phyloP scores from a whole-genome alignment of 2,888 invertebrate genomes.

The Metellina segmentata region DNA sequence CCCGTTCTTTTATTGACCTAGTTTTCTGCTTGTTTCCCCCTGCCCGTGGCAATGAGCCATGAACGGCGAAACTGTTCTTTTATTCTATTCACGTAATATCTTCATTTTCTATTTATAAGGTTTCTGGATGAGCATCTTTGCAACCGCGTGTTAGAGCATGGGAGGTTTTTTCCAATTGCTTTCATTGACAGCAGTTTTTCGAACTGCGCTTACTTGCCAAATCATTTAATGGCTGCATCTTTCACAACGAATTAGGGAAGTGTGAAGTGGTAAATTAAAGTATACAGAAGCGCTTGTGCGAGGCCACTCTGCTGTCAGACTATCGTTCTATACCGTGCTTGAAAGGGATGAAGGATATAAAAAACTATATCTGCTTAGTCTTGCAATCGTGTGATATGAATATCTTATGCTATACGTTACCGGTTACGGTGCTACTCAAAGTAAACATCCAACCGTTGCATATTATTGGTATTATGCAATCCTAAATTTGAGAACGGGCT shows the following conservation, averaged over 20 bases:
- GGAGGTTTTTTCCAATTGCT: not conserved
- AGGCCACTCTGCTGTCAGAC: not conserved
- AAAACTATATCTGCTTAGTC: too few relatives aligned
- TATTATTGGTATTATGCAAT: too few relatives aligned
- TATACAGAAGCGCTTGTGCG: conserved; percentile 6
- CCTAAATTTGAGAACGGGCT: too few relatives aligned
- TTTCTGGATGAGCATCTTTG: conserved; percentile 24
- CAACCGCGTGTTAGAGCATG: conserved; percentile 12
- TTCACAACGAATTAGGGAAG: not conserved
- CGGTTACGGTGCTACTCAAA: too few relatives aligned
- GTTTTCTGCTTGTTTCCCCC: conserved; percentile 27
- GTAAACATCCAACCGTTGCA: too few relatives aligned
- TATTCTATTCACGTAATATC: conserved; percentile 60
- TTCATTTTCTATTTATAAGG: conserved; percentile 67
- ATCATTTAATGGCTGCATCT: conserved; percentile 32
- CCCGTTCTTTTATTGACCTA: conserved; percentile 50
- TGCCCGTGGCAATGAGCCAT: conserved; percentile 69
- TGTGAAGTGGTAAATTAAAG: conserved; percentile 20
- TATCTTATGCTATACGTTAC: too few relatives aligned
- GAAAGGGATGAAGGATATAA: too few relatives aligned
- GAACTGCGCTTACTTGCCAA: conserved; percentile 41
- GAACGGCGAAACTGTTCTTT: conserved; percentile 27
- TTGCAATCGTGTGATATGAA: too few relatives aligned
- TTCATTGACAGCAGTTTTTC: conserved; percentile 39
- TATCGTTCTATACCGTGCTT: too few relatives aligned